These are phyloP conservation scores for Stegodyphus dumicola DNA, from an alignment of 1,140 invertebrate species.

Conservation along the genomic window DNA sequence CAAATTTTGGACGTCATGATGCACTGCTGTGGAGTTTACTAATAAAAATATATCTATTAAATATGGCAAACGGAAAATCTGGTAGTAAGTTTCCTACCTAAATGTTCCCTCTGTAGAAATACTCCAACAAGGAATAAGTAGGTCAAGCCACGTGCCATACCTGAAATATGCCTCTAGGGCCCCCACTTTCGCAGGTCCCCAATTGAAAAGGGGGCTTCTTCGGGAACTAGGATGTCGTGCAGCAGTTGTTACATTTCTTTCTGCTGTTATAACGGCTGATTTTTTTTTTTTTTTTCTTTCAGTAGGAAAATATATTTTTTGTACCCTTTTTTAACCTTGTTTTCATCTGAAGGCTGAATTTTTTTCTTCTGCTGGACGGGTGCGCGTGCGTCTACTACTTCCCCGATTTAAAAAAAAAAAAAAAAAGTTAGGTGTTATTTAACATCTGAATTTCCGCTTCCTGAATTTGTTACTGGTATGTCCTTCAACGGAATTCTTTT, in stretches of 20 bases:
- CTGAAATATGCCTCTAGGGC: slow-evolving; percentile 43
- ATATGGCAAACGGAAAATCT: background rate
- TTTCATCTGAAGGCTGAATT: background rate
- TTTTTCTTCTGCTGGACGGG: too few species aligned
- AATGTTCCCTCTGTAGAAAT: background rate
- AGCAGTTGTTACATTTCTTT: slow-evolving; percentile 19
- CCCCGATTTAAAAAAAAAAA: too few species aligned
- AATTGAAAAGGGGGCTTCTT: slow-evolving; percentile 18
- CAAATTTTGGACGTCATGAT: too few species aligned
- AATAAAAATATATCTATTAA: background rate
- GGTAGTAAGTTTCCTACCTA: background rate
- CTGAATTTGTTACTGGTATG: background rate
- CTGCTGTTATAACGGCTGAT: slow-evolving; percentile 1
- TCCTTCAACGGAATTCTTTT: too few species aligned
- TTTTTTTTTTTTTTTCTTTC: too few species aligned
- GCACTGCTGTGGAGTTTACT: too few species aligned
- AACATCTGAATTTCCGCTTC: slow-evolving; percentile 34
- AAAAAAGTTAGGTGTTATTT: slow-evolving; percentile 12
- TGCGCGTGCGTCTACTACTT: too few species aligned
- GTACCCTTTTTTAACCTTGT: slow-evolving; percentile 25
- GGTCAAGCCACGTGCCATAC: slow-evolving; percentile 56
- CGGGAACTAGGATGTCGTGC: background rate
- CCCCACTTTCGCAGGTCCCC: slow-evolving; percentile 35
- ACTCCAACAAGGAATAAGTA: slow-evolving; percentile 43
- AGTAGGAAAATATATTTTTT: slow-evolving; percentile 14